Conservation (phyloP, 2,797 vertebrate genomes). For the Sebastes nivosus region DNA sequence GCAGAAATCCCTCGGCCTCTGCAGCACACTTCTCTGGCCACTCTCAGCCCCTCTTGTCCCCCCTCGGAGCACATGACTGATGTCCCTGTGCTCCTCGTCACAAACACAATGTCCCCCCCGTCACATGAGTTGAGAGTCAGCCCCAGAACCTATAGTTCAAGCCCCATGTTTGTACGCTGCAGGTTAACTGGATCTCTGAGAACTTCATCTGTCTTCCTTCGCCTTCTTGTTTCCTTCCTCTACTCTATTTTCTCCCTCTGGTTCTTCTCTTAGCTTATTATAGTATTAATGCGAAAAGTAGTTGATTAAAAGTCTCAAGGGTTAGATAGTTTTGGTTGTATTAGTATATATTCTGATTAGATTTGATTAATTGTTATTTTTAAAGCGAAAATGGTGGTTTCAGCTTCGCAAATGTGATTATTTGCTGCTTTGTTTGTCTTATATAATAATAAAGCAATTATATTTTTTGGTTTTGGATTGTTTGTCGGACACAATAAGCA, state of each 20-base stretch:
- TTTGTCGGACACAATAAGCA: neutral
- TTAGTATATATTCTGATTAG: neutral
- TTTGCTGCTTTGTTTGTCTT: neutral
- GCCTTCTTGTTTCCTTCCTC: neutral
- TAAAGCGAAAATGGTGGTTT: neutral
- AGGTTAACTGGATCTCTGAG: neutral
- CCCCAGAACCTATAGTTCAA: neutral
- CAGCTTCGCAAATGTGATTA: neutral
- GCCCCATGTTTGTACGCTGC: neutral
- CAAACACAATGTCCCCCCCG: slow-evolving; percentile 15
- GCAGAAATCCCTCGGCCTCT: slow-evolving; percentile 50
- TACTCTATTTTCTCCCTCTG: neutral
- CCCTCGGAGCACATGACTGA: slow-evolving; percentile 11
- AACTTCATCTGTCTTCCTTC: neutral
- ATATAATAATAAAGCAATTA: neutral
- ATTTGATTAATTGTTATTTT: neutral
- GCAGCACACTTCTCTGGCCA: slow-evolving; percentile 1
- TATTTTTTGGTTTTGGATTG: neutral
- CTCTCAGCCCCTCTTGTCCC: neutral
- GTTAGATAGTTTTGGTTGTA: neutral
- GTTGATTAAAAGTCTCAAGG: neutral
- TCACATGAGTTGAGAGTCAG: slow-evolving; percentile 21
- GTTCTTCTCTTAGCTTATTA: neutral
- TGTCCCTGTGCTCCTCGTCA: slow-evolving; percentile 8
- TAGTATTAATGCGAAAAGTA: neutral